Evolutionary conservation across 2,797 vertebrate species (phyloP), one percentile per base, ranked within the genome.

Genomic region (Macrochelys suwanniensis): DNA sequence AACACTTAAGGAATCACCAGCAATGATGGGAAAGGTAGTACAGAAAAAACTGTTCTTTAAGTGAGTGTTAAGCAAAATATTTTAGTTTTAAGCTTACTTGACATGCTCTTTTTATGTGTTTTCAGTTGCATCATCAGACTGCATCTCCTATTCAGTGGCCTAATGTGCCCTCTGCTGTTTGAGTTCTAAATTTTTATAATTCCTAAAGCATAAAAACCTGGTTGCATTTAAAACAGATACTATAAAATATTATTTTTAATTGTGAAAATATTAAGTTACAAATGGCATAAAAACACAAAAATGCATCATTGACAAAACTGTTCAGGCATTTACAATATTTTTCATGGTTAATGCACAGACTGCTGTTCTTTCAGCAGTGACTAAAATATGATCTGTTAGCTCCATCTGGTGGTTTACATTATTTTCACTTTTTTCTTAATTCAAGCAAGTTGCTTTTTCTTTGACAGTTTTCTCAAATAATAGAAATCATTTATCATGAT

Each of bases 81-180:
- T 15, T 33, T 0, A 16, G 4, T 8, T 81, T 83, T 56, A 54
- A 31, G 21, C 61, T 49, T 84, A 49, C 15, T 76, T 49, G 33
- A 88, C 85, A 23, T 42, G 3, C 45, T 77, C 42, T 11, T 42
- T 37, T 13, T 23, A 84, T 26, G 17, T n/a, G 49, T 76, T 2
- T 42, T 45, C 28, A 76, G 78, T 45, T 87, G 56, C 31, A 77
- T 19, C 49, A 28, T 11, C 26, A 80, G 19, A 76, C 49, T 84
- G 77, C 33, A 76, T 57, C 3, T 11, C 37, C 13, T 61, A 10
- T 91, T 97, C 87, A 51, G 45, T 80, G 82, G 79, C 31, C 51
- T 94, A 77, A 96, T 86, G 47, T 76, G 95, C 96, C 94, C 96
- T 57, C 96, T 96, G 89, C 89, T 96, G 96, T 89, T 93, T 50